Conservation (phyloP, 2,797 vertebrate species). For the Denticeps clupeoides region DNA sequence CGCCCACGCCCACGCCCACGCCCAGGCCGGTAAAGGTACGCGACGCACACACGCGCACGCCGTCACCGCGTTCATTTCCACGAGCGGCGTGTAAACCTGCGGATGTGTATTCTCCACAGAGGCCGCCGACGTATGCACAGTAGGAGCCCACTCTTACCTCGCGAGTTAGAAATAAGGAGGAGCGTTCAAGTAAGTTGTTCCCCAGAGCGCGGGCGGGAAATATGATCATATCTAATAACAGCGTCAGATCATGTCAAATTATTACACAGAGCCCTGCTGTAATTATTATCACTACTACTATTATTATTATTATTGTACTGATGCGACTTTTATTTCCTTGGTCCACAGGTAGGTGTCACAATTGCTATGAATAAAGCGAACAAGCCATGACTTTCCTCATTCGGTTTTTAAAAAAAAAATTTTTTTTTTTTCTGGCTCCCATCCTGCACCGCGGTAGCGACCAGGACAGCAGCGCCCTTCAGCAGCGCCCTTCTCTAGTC, state of each 20-base stretch:
- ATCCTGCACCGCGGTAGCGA: constrained; percentile 76
- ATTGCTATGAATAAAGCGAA: constrained; percentile 88
- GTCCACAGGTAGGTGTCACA: constrained; percentile 98
- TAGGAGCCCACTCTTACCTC: constrained; percentile 71
- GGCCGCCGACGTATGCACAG: constrained; percentile 66
- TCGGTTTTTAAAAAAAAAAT: constrained; percentile 64
- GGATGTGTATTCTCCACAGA: constrained; percentile 72
- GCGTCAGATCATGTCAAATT: too few relatives aligned
- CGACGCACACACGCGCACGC: constrained; percentile 33
- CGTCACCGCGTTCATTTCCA: background rate
- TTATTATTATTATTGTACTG: constrained; percentile 20
- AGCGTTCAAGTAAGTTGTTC: constrained; percentile 63
- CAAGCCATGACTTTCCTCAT: constrained; percentile 70
- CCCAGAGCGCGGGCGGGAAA: too few relatives aligned
- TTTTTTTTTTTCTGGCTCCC: constrained; percentile 66
- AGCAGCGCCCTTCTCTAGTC: constrained; percentile 49
- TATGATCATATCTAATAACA: too few relatives aligned
- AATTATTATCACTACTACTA: constrained; percentile 6
- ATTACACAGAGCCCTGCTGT: too few relatives aligned
- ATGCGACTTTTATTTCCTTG: constrained; percentile 66
- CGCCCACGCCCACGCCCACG: constrained; percentile 73
- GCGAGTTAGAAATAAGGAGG: constrained; percentile 55
- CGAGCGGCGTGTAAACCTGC: background rate
- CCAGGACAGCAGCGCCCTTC: constrained; percentile 64
- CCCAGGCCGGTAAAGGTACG: constrained; percentile 97